Evolutionary conservation across 2,888 invertebrate species (phyloP).

Genomic region (Drosophila infuscata): DNA sequence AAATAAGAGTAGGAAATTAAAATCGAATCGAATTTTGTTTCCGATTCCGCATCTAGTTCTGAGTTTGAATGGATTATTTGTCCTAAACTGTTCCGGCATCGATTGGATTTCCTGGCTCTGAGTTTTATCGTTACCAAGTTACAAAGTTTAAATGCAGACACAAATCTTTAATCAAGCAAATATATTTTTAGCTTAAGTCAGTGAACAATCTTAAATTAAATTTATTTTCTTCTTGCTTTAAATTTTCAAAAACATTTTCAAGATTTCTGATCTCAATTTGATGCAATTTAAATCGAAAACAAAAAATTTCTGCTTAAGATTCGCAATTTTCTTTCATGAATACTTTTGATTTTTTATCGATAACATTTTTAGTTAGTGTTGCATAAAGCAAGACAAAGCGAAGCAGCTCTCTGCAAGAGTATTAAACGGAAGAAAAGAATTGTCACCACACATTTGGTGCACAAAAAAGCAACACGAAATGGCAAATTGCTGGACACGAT

Average conservation of each 20-base stretch:
- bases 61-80: neutral
- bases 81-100: neutral
- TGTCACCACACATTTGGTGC: conserved; percentile 73
- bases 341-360: neutral
- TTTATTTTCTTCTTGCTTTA: neutral
- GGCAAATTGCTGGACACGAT: conserved; percentile 66
- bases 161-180: neutral
- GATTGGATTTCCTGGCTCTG: neutral
- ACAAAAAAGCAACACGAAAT: conserved; percentile 59
- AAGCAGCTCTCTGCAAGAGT: neutral
- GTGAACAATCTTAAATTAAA: neutral
- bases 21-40: neutral
- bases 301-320: neutral
- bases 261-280: neutral
- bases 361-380: neutral
- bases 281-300: neutral
- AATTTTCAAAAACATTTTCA: neutral
- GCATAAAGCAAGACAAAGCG: neutral
- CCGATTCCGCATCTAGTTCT: neutral
- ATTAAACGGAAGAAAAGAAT: conserved; percentile 62
- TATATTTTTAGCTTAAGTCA: neutral
- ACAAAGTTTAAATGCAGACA: neutral
- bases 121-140: neutral
- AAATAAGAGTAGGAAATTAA: neutral
- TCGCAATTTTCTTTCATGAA: neutral